These are phyloP conservation scores for Ovis aries DNA, from an alignment of 2,113 vertebrate species.

Conservation along the genomic window ARS-UI_Ramb_v3.0 NC_056080.1:54148001-54148500, in stretches of 20 bases:
- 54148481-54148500: background rate
- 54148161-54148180: fast-evolving
- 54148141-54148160: background rate
- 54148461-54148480: background rate
- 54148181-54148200: background rate
- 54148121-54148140: background rate
- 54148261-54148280: background rate
- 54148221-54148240: conserved; percentile 51
- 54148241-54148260: background rate
- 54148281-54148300: background rate
- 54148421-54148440: background rate
- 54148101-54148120: background rate
- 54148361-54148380: background rate
- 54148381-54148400: background rate
- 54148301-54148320: fast-evolving
- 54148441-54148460: background rate
- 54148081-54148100: background rate
- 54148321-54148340: fast-evolving
- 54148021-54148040: background rate
- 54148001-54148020: background rate
- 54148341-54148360: background rate
- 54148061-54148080: background rate
- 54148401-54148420: background rate
- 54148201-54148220: conserved; percentile 48
- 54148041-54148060: background rate